Base-by-base conservation (phyloP, 1,140 invertebrate species). In the Anthonomus grandis region DNA sequence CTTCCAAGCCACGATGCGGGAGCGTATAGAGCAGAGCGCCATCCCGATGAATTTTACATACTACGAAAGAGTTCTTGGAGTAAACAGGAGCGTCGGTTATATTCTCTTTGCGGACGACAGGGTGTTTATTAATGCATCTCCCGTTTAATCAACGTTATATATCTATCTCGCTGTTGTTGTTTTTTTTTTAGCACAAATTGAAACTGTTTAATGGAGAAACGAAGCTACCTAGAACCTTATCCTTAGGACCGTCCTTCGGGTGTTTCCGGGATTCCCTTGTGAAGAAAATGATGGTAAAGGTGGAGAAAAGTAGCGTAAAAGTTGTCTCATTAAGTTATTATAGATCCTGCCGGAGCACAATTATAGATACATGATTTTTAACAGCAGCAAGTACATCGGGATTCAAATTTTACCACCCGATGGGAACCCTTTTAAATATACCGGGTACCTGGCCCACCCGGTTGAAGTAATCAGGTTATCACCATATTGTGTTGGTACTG, bases 351-450 rank as follows among this genome's bases (percentile, higher is more conserved):
- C 70, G 4, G 63, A 67, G 0, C 51, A 47, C n/a, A 24, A 68
- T 23, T 18, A 62, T 4, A 66, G 71, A 25, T 86, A 85, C 64
- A 66, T 86, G 52, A 64, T 84, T 19, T 89, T 85, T 64, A 74
- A 78, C 0, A 86, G 81, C 4, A 74, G 79, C 19, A 81, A 82
- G 62, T 78, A 85, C 59, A 80, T 89, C 36, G 87, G 86, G 1
- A 68, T 89, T 21, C 81, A 84, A 65, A 80, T 82, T 52, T 67
- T 86, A 60, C 84, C 86, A 3, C 66, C 85, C 0, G 83, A 86
- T 71, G 88, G 87, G 3, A 89, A 89, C 72, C 86, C 86, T 17
- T 86, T 81, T 70, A 86, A 83, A 65, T 79, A 81, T 58, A 77
- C 83, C 47, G 84, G 79, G 3, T 72, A 84, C 17, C 75, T 84